Conservation (phyloP, 1,140 invertebrate species). For the Oppia nitens region DNA sequence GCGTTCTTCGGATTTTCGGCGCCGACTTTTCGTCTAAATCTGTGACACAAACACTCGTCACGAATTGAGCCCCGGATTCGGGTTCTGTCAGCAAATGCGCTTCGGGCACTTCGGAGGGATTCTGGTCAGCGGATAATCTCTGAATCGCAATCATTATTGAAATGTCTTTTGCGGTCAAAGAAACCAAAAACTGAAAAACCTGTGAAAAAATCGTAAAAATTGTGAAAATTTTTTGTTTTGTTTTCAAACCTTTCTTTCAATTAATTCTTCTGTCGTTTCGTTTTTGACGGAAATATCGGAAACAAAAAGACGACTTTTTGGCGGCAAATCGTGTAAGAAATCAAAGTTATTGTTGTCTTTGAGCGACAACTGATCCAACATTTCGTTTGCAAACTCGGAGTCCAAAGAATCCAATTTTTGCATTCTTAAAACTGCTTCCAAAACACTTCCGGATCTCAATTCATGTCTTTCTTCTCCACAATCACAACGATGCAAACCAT, state of each 20-base stretch:
- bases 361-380: not conserved
- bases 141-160: constrained; percentile 17
- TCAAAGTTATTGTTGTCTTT: not conserved
- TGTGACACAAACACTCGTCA: constrained; percentile 1
- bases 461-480: no score
- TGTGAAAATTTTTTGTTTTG: no score
- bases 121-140: not conserved
- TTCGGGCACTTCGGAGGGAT: not conserved
- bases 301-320: no score
- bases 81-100: not conserved
- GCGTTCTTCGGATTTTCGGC: not conserved
- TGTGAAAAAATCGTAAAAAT: no score
- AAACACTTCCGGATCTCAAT: not conserved
- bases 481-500: no score
- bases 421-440: constrained; percentile 4
- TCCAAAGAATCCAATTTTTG: constrained; percentile 11
- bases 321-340: not conserved
- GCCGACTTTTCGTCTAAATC: constrained; percentile 10
- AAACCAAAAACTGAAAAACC: constrained; percentile 15
- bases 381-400: not conserved
- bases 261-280: no score
- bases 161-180: constrained; percentile 18
- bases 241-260: no score
- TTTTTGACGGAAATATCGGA: no score
- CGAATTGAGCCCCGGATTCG: not conserved